A percentile compares a stretch with the other conserved stretches of the same genome.
phyloP scores from a whole-genome alignment of 2,113 vertebrate species.

The Hemiscyllium ocellatum region DNA sequence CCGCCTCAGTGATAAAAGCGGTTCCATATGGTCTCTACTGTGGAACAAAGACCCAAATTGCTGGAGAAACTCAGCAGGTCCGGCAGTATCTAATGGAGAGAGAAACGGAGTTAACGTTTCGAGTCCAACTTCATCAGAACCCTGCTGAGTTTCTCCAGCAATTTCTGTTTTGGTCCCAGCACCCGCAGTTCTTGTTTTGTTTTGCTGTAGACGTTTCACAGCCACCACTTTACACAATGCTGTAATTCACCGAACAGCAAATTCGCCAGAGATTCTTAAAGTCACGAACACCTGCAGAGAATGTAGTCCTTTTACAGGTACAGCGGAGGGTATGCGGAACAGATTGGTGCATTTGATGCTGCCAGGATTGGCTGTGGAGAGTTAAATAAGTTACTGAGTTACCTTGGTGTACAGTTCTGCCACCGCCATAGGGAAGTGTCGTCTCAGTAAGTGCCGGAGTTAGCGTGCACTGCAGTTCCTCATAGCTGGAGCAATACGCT shows the following conservation, averaged over 20 bases:
- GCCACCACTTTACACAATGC: neutral
- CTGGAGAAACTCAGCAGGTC: too few relatives aligned
- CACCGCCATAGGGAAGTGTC: constrained; percentile 64
- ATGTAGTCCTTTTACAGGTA: too few relatives aligned
- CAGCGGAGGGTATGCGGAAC: neutral
- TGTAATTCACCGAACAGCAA: neutral
- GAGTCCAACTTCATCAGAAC: too few relatives aligned
- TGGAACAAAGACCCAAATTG: too few relatives aligned
- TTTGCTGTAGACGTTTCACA: neutral
- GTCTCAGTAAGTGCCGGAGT: neutral
- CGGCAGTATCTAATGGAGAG: too few relatives aligned
- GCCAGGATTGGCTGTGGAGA: neutral
- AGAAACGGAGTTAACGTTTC: too few relatives aligned
- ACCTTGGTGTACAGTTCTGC: constrained; percentile 83
- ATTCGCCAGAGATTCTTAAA: neutral
- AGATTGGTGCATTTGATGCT: neutral
- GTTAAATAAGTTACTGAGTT: constrained; percentile 37
- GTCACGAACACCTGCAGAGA: too few relatives aligned
- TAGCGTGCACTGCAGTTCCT: neutral
- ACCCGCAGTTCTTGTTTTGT: too few relatives aligned
- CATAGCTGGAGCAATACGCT: neutral
- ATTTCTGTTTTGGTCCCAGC: too few relatives aligned
- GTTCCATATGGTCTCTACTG: neutral
- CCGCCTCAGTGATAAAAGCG: neutral
- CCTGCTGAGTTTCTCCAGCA: too few relatives aligned